These are phyloP conservation scores for Drosophila lini DNA, from an alignment of 1,140 invertebrate genomes.

Conservation along the genomic window DNA sequence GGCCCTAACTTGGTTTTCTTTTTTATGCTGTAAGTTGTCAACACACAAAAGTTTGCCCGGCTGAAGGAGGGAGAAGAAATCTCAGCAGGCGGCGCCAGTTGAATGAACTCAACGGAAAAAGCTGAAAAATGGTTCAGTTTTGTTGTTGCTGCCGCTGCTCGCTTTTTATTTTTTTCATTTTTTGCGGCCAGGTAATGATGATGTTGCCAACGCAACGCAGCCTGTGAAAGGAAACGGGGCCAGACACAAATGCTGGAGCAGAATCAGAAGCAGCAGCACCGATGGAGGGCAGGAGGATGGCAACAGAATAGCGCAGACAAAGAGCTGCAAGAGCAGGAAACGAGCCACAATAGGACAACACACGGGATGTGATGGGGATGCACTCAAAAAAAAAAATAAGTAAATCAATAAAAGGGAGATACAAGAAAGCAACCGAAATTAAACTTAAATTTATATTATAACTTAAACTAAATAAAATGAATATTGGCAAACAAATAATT, in stretches of 20 bases:
- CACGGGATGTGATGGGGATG: slow-evolving; percentile 42
- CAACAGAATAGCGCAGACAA: slow-evolving; percentile 25
- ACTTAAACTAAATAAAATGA: too few relatives aligned
- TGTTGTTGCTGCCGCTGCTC: slow-evolving; percentile 20
- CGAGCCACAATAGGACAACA: slow-evolving; percentile 76
- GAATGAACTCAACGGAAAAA: slow-evolving; percentile 69
- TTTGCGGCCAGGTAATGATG: slow-evolving; percentile 73
- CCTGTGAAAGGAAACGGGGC: slow-evolving; percentile 78
- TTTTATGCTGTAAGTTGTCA: slow-evolving; percentile 55
- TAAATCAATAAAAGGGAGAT: background rate
- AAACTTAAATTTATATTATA: too few relatives aligned
- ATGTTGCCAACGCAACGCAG: slow-evolving; percentile 61
- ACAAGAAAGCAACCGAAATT: too few relatives aligned
- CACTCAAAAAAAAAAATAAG: slow-evolving; percentile 16
- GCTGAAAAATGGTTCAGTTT: slow-evolving; percentile 73
- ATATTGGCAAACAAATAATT: too few relatives aligned
- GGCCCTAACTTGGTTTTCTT: slow-evolving; percentile 58
- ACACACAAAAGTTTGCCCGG: slow-evolving; percentile 57
- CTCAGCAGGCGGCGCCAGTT: slow-evolving; percentile 76
- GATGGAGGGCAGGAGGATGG: slow-evolving; percentile 44
- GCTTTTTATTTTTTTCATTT: slow-evolving; percentile 16
- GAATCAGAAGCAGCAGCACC: slow-evolving; percentile 26
- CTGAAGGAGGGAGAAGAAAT: slow-evolving; percentile 47
- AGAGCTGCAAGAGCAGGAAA: slow-evolving; percentile 67
- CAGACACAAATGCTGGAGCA: slow-evolving; percentile 44